Conservation (phyloP, 2,113 vertebrate species). For the Notarius lentiginosus region DNA sequence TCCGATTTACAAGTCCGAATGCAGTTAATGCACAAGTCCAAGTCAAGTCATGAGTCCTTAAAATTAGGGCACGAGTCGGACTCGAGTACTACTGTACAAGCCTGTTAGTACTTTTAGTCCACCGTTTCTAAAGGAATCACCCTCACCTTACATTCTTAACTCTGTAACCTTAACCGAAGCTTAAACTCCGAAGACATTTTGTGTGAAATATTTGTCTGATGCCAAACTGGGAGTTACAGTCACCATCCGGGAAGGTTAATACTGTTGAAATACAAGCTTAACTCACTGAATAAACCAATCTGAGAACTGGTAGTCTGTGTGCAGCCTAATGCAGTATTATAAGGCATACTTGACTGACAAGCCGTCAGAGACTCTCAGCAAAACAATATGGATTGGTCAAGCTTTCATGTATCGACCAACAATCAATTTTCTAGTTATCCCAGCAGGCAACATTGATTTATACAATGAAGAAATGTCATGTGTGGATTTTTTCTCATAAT, state of each 20-base stretch:
- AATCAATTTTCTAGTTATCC: background rate
- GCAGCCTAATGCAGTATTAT: background rate
- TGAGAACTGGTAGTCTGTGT: background rate
- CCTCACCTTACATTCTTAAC: too few species aligned
- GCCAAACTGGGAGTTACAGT: background rate
- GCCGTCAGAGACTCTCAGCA: background rate
- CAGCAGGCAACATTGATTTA: background rate
- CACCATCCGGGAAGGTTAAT: background rate
- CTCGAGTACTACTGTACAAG: too few species aligned
- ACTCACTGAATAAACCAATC: background rate
- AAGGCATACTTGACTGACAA: background rate
- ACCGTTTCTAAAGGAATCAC: too few species aligned
- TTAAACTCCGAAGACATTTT: too few species aligned
- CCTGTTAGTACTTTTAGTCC: too few species aligned
- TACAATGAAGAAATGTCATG: background rate
- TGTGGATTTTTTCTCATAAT: background rate
- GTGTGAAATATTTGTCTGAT: background rate
- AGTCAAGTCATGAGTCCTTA: too few species aligned
- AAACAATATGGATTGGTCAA: background rate
- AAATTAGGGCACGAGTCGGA: too few species aligned
- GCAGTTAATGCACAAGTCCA: too few species aligned
- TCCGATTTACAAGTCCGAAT: too few species aligned
- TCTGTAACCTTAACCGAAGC: too few species aligned
- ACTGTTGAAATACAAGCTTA: background rate
- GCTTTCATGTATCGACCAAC: background rate